phyloP scores from a whole-genome alignment of 2,888 invertebrate genomes.

The Mylabris sibirica region DNA sequence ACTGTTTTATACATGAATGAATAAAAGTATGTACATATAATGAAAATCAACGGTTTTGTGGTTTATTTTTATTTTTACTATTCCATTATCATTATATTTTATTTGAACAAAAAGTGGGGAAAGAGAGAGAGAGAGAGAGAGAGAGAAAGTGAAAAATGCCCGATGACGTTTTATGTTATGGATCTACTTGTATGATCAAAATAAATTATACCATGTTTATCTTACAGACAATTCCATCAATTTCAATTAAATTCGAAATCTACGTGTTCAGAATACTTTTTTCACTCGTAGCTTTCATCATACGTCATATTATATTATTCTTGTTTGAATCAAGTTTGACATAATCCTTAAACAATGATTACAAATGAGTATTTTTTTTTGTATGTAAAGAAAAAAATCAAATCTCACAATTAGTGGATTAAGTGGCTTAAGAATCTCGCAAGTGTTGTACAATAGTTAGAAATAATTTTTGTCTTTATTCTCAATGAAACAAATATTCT shows the following conservation, averaged over 20 bases:
- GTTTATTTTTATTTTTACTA: not conserved
- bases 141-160: not conserved
- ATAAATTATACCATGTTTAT: conserved; percentile 6
- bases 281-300: not conserved
- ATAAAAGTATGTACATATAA: not conserved
- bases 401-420: too few relatives aligned
- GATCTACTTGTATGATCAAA: conserved; percentile 6
- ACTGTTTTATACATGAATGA: not conserved
- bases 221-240: conserved; percentile 6
- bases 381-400: too few relatives aligned
- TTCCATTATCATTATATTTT: not conserved
- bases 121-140: not conserved
- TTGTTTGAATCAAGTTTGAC: not conserved
- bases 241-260: not conserved
- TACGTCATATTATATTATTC: not conserved
- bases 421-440: too few relatives aligned
- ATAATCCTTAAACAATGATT: not conserved
- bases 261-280: not conserved
- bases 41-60: not conserved
- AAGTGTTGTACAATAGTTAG: too few relatives aligned
- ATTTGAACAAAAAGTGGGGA: not conserved
- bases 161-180: not conserved
- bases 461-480: too few relatives aligned
- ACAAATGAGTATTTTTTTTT: not conserved
- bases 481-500: too few relatives aligned